A percentile compares a stretch with the other conserved stretches of the same genome.
These are phyloP conservation scores for Thamnophis sirtalis DNA, from an alignment of 2,113 vertebrate genomes.

Conservation along the genomic window DNA sequence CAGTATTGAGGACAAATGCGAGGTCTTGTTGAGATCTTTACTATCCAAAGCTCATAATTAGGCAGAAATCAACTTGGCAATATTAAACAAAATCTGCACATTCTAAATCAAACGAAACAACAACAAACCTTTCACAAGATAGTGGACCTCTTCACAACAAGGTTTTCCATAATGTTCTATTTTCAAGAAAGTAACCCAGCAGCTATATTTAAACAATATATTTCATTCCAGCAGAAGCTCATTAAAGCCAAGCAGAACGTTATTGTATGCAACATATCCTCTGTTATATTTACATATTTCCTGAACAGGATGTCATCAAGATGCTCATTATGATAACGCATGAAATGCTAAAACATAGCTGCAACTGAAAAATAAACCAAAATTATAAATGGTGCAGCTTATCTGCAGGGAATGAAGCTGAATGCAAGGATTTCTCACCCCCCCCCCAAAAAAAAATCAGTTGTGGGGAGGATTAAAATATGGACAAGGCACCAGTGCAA, in stretches of 20 bases:
- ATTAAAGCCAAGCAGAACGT: constrained; percentile 12
- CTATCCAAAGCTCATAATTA: neutral
- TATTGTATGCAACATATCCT: constrained; percentile 6
- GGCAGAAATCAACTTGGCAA: neutral
- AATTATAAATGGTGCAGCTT: neutral
- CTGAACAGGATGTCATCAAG: constrained; percentile 27
- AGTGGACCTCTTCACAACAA: neutral
- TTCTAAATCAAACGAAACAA: neutral
- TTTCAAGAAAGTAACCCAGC: neutral
- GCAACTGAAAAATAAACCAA: constrained; percentile 1
- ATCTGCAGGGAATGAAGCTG: neutral
- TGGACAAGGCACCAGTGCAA: neutral
- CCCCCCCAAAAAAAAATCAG: neutral
- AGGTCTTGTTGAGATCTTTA: neutral
- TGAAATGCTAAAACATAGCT: neutral
- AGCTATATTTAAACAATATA: neutral
- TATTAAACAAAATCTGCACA: neutral
- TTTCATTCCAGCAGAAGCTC: neutral
- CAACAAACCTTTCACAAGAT: neutral
- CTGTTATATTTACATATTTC: constrained; percentile 13
- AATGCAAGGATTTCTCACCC: neutral
- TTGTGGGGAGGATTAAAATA: neutral
- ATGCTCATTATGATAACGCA: constrained; percentile 1
- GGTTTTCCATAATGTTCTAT: neutral
- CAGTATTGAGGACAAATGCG: too few species aligned